These are phyloP conservation scores for Periophthalmus modestus DNA, from an alignment of 2,113 vertebrate species.

Conservation along the genomic window DNA sequence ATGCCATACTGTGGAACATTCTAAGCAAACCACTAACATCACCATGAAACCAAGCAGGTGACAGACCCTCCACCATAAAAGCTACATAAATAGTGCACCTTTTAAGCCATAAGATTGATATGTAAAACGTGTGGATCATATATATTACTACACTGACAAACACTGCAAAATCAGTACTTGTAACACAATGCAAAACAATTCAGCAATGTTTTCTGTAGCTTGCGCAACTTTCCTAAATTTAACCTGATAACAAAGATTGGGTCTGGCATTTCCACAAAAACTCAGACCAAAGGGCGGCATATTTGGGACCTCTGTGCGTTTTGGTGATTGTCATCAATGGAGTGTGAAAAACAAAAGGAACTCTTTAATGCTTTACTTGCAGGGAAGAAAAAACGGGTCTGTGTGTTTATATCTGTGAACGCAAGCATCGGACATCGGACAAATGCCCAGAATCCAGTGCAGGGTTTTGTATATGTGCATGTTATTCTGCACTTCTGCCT, in stretches of 20 bases:
- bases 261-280: background rate
- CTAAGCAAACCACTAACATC: too few relatives aligned
- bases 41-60: too few relatives aligned
- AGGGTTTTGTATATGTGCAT: conserved; percentile 21
- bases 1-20: too few relatives aligned
- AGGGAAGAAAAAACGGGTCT: background rate
- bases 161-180: background rate
- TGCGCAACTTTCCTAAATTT: background rate
- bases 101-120: background rate
- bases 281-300: background rate
- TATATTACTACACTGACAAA: background rate
- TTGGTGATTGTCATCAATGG: background rate
- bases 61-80: too few relatives aligned
- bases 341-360: background rate
- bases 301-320: background rate
- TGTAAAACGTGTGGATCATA: background rate
- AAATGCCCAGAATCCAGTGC: conserved; percentile 43
- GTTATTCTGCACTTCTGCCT: conserved; percentile 36
- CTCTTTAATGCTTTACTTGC: background rate
- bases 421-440: background rate
- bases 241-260: background rate
- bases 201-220: background rate
- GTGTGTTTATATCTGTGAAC: background rate
- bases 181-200: too few relatives aligned
- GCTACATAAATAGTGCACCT: too few relatives aligned